Base-by-base conservation (phyloP, 2,888 invertebrate genomes). In the Chydorus sphaericus region DNA sequence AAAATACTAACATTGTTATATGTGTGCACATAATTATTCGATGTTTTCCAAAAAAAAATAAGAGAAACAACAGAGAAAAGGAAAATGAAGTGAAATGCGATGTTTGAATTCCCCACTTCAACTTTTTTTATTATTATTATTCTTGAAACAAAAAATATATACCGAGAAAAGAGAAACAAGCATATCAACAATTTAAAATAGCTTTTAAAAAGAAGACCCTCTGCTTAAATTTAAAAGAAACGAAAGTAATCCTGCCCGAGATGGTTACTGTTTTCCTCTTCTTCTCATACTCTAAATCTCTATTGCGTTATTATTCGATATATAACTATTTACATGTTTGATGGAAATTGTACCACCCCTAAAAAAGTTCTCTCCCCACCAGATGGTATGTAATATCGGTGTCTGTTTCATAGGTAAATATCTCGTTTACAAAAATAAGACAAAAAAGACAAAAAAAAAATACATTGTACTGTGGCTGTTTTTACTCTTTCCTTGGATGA, bases 161-260 rank as follows among this genome's bases (percentile, higher is more conserved):
- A 44, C 44, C 44, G 44, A 44, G 44, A 44, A 44, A 28, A 44
- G 28, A 44, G 44, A 44, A 44, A 44, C 44, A 44, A 44, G 44
- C 44, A 44, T 44, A 44, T 44, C 44, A 44, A 16, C 20, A 44
- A 10, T 14, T 28, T n/a, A 23, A 23, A 6, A 23, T 44, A 6
- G 14, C 44, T 26, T 11, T 38, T 38, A 7, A 38, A 39, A 11
- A 39, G n/a, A 36, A 36, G 16, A 36, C n/a, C n/a, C n/a, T n/a
- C n/a, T n/a, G 16, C 16, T 36, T n/a, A 36, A 5, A 36, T n/a
- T 7, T n/a, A 36, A 14, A 39, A 16, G n/a, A 14, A 39, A 44
- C 26, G 26, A 23, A 14, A 44, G 28, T 44, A 44, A 28, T 16
- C 23, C 26, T 26, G 20, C 16, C 38, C n/a, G 16, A 26, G 28